Evolutionary conservation across 2,113 vertebrate genomes (phyloP).

Genomic region (Marmota flaviventris): DNA sequence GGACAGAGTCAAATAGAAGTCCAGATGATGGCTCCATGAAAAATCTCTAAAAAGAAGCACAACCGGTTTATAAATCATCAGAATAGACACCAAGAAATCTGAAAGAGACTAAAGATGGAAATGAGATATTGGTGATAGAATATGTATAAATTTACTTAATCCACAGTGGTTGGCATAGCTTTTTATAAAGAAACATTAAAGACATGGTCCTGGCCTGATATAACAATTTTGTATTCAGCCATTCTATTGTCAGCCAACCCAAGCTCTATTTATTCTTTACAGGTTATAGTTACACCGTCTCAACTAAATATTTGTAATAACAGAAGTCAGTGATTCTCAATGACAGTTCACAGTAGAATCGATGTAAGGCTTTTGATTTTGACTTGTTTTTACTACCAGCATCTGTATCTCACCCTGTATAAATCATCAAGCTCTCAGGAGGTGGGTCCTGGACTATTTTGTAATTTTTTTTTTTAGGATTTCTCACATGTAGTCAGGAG

Average conservation of each 20-base stretch:
- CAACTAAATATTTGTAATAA: background rate
- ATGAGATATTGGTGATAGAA: background rate
- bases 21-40: background rate
- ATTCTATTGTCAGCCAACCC: background rate
- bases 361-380: background rate
- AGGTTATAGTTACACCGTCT: background rate
- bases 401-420: background rate
- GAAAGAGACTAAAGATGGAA: background rate
- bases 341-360: background rate
- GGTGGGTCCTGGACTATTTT: background rate
- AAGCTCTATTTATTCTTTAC: background rate
- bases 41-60: background rate
- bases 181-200: slow-evolving; percentile 36
- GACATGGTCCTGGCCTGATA: background rate
- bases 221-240: background rate
- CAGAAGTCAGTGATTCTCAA: background rate
- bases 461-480: background rate
- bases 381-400: background rate
- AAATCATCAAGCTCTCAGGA: background rate
- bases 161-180: background rate
- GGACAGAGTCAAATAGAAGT: background rate
- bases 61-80: background rate
- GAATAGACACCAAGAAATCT: background rate
- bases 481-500: background rate
- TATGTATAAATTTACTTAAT: background rate